Evolutionary conservation across 2,888 invertebrate genomes (phyloP).

Genomic region (Macrosiphum euphorbiae): DNA sequence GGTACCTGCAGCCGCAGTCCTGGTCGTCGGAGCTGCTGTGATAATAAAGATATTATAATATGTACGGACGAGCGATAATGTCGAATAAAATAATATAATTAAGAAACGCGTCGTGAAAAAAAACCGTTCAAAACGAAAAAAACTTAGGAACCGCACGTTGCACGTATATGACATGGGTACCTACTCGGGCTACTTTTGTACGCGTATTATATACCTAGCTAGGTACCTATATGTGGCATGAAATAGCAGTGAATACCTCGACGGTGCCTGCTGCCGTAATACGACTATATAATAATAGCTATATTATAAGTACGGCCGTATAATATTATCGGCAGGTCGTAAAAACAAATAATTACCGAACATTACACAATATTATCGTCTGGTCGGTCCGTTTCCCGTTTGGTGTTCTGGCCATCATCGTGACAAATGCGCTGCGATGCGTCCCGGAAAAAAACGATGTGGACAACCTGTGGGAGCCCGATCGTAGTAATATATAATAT

Average conservation of each 20-base stretch:
- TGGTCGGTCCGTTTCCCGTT: background rate
- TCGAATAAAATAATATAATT: constrained; percentile 2
- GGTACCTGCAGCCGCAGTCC: background rate
- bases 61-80: background rate
- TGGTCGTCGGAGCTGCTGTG: background rate
- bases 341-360: background rate
- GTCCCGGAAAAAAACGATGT: background rate
- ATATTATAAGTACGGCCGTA: background rate
- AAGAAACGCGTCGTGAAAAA: background rate
- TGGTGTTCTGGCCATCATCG: background rate
- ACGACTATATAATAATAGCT: too few relatives aligned
- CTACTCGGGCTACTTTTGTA: too few relatives aligned
- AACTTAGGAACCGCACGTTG: too few relatives aligned
- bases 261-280: too few relatives aligned
- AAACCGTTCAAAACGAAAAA: background rate
- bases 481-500: background rate
- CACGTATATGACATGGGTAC: too few relatives aligned
- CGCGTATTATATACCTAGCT: too few relatives aligned
- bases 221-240: too few relatives aligned
- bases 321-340: background rate
- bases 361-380: background rate
- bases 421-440: background rate
- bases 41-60: constrained; percentile 10
- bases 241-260: too few relatives aligned
- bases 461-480: background rate